A percentile compares a stretch with the other conserved stretches of the same genome.
These are phyloP conservation scores for Yponomeuta cagnagella DNA, from an alignment of 2,888 invertebrate species.

Conservation along the genomic window DNA sequence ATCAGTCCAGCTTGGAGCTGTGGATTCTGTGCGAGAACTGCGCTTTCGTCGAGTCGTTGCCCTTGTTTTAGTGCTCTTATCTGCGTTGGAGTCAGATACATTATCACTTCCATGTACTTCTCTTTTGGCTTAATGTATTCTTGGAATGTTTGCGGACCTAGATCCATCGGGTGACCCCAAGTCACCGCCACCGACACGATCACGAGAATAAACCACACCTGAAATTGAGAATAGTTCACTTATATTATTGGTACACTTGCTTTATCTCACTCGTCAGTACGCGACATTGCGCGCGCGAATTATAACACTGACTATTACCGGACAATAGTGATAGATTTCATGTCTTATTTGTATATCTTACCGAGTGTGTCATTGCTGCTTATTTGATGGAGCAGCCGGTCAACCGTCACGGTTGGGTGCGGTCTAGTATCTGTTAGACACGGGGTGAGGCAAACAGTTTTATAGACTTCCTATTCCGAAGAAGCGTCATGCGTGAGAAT, in stretches of 20 bases:
- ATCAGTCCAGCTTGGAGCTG: not conserved
- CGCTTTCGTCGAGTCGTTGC: not conserved
- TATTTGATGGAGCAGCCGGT: conserved; percentile 28
- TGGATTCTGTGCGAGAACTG: not conserved
- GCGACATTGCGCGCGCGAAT: not conserved
- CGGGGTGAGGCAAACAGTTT: conserved; percentile 41
- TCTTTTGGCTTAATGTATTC: conserved; percentile 25
- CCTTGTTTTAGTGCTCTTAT: conserved; percentile 38
- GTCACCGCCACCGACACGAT: conserved; percentile 30
- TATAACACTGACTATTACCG: not conserved
- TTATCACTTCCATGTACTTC: conserved; percentile 46
- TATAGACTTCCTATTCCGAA: conserved; percentile 40
- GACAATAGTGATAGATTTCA: not conserved
- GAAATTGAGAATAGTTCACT: conserved; percentile 28
- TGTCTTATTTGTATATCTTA: conserved; percentile 28
- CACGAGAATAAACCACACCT: conserved; percentile 39
- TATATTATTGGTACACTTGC: not conserved
- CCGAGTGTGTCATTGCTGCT: conserved; percentile 40
- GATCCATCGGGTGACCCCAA: conserved; percentile 33
- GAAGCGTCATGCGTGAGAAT: not conserved
- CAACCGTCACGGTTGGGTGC: conserved; percentile 29
- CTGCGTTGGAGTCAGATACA: conserved; percentile 55
- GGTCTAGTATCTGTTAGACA: conserved; percentile 38
- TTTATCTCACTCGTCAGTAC: too few relatives aligned
- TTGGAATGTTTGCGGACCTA: conserved; percentile 39